A percentile compares a stretch with the other conserved stretches of the same genome.
phyloP scores from a whole-genome alignment of 2,888 invertebrate species.

The Cephus sareptanus region DNA sequence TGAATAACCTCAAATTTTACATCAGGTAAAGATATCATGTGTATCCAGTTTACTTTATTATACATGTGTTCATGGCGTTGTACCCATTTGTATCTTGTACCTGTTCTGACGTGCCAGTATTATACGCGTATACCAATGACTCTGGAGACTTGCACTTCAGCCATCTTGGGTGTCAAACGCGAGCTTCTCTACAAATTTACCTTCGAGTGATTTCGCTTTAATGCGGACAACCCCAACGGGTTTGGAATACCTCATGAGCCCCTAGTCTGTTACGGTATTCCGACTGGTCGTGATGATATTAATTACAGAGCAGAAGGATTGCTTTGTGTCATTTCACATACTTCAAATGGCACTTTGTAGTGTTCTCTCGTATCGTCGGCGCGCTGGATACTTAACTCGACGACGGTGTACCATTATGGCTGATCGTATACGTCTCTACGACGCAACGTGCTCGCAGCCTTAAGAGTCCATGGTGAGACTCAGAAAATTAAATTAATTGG shows the following conservation, averaged over 20 bases:
- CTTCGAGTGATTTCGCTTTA: constrained; percentile 31
- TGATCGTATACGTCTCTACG: neutral
- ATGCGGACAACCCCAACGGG: neutral
- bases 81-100: neutral
- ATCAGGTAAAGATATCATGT: neutral
- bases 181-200: constrained; percentile 23
- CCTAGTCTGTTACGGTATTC: neutral
- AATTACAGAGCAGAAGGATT: constrained; percentile 32
- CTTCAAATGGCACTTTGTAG: neutral
- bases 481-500: neutral
- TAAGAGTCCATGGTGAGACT: neutral
- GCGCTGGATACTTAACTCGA: neutral
- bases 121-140: neutral
- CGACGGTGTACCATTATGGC: neutral
- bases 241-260: neutral
- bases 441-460: neutral
- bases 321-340: constrained; percentile 14
- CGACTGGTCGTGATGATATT: constrained; percentile 23
- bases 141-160: constrained; percentile 20
- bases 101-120: neutral
- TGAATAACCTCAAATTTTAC: neutral
- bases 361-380: neutral
- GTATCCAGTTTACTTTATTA: neutral
- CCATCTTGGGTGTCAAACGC: constrained; percentile 45
- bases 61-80: neutral